These are phyloP conservation scores for Artemia franciscana DNA, from an alignment of 1,140 invertebrate species.

Conservation along the genomic window DNA sequence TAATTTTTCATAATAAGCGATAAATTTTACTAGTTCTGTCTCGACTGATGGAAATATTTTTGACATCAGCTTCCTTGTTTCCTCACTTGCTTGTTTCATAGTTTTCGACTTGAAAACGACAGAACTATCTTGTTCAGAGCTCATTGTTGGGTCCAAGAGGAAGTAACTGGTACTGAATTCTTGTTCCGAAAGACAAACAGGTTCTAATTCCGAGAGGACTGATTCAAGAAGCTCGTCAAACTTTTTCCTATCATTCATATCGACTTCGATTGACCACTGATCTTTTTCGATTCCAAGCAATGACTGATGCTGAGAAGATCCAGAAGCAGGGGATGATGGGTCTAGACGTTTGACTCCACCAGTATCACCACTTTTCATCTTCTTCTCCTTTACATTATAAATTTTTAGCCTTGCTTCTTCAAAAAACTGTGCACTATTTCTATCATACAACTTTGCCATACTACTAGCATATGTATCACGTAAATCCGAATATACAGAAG, in stretches of 20 bases:
- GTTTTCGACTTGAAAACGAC: background rate
- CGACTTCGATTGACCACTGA: slow-evolving; percentile 22
- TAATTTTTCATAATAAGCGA: slow-evolving; percentile 56
- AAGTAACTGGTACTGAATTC: slow-evolving; percentile 87
- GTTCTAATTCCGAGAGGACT: slow-evolving; percentile 66
- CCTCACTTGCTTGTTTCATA: slow-evolving; percentile 21
- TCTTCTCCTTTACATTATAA: slow-evolving; percentile 10
- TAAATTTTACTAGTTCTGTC: slow-evolving; percentile 57
- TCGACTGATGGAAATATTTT: slow-evolving; percentile 67
- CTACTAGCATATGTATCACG: slow-evolving; percentile 51
- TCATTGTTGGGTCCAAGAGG: slow-evolving; percentile 35
- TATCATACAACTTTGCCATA: slow-evolving; percentile 57
- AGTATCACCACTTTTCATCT: slow-evolving; percentile 17
- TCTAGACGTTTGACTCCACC: slow-evolving; percentile 16
- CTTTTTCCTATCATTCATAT: slow-evolving; percentile 27
- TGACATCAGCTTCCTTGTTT: slow-evolving; percentile 59
- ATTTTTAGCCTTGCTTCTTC: slow-evolving; percentile 36
- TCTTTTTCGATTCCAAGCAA: slow-evolving; percentile 35
- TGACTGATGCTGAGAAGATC: slow-evolving; percentile 15
- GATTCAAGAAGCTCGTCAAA: slow-evolving; percentile 51
- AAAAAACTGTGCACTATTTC: slow-evolving; percentile 53
- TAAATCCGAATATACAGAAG: slow-evolving; percentile 49
- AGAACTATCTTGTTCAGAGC: slow-evolving; percentile 20
- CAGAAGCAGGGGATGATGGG: background rate
- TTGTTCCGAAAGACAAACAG: slow-evolving; percentile 78